Percentiles rank a stretch among this genome's conserved stretches.
These are phyloP conservation scores for Porites lobata DNA, from an alignment of 92 coral and sea anemone species.

Conservation along the genomic window DNA sequence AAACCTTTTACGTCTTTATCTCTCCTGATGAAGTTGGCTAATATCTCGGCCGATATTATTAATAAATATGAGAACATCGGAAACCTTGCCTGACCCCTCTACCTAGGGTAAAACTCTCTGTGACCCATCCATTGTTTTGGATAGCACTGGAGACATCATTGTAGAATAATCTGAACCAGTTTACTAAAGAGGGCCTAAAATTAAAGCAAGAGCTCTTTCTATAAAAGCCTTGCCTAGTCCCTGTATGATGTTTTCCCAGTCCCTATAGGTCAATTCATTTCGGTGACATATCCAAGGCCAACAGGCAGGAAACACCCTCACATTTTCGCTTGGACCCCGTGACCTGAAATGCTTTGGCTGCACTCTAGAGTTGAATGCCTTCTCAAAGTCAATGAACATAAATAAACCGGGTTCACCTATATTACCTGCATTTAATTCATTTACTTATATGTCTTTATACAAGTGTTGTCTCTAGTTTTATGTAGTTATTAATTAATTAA, in stretches of 20 bases:
- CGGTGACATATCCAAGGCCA: no score
- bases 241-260: neutral
- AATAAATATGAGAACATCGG: no score
- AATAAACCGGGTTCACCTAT: neutral
- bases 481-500: no score
- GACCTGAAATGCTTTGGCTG: no score
- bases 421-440: neutral
- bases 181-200: neutral
- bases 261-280: no score
- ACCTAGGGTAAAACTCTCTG: neutral
- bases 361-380: no score
- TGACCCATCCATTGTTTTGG: neutral
- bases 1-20: neutral
- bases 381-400: neutral
- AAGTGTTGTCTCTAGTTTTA: no score
- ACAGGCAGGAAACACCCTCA: no score
- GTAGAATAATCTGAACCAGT: neutral
- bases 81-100: slow-evolving; percentile 2
- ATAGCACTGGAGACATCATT: neutral
- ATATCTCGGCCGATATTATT: neutral
- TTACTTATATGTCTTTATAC: no score
- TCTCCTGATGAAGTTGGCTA: neutral
- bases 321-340: no score
- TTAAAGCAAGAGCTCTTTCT: neutral
- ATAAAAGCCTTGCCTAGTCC: neutral